Percentiles rank a stretch among this genome's conserved stretches.
Evolutionary conservation across 2,797 vertebrate genomes (phyloP).

Genomic region (Danio tinwini): DNA sequence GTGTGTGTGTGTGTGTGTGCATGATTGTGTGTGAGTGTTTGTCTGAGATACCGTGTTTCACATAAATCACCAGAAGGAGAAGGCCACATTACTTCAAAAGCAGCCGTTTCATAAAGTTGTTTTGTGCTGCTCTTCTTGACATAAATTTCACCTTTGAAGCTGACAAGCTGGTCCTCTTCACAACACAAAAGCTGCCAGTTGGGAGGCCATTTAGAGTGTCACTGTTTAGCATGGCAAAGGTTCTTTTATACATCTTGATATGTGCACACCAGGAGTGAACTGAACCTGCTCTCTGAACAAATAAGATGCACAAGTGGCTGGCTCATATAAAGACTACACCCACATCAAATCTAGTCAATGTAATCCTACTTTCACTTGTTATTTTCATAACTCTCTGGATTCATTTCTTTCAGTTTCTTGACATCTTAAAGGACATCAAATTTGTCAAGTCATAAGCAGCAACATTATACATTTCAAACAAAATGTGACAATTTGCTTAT

Average conservation of each 20-base stretch:
- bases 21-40: constrained; percentile 7
- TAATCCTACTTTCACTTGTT: constrained; percentile 50
- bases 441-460: constrained; percentile 35
- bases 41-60: constrained; percentile 39
- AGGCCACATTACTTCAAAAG: constrained; percentile 92
- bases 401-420: constrained; percentile 19
- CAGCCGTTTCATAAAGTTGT: constrained; percentile 87
- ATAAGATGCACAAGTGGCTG: constrained; percentile 88
- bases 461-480: constrained; percentile 1
- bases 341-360: constrained; percentile 69
- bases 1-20: neutral
- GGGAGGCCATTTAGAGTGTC: constrained; percentile 81
- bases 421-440: constrained; percentile 21
- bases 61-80: constrained; percentile 70
- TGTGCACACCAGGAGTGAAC: constrained; percentile 69
- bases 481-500: constrained; percentile 16
- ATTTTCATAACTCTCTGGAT: constrained; percentile 38
- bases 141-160: constrained; percentile 96
- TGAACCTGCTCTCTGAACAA: constrained; percentile 85
- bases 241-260: constrained; percentile 63
- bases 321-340: constrained; percentile 80
- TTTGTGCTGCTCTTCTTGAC: constrained; percentile 80
- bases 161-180: constrained; percentile 82
- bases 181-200: constrained; percentile 79
- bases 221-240: constrained; percentile 95